A percentile compares a stretch with the other conserved stretches of the same genome.
Conservation (phyloP, 2,888 invertebrate species). For the Tolmerus cingulatus region DNA sequence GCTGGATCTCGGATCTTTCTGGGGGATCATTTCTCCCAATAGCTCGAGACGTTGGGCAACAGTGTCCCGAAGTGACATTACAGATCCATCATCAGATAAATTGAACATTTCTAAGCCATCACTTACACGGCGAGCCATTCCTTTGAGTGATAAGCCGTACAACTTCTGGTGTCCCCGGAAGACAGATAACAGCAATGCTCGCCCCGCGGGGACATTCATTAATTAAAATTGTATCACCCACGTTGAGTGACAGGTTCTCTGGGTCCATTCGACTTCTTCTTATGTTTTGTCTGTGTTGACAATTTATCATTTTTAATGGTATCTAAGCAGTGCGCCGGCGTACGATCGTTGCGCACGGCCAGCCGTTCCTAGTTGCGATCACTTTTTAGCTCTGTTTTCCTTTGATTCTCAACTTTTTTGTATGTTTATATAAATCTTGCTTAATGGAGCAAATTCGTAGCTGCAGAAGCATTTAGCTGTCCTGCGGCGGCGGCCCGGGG, state of each 20-base stretch:
- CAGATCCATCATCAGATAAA: conserved; percentile 23
- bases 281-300: conserved; percentile 38
- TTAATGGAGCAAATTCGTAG: conserved; percentile 40
- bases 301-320: conserved; percentile 44
- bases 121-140: conserved; percentile 9
- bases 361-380: not conserved
- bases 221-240: conserved; percentile 45
- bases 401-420: conserved; percentile 18
- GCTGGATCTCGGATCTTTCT: not conserved
- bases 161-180: conserved; percentile 12
- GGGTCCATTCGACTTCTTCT: conserved; percentile 19
- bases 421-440: conserved; percentile 32
- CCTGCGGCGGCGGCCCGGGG: not conserved
- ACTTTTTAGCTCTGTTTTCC: not conserved
- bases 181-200: conserved; percentile 26
- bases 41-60: not conserved
- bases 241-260: conserved; percentile 40
- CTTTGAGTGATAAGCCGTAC: conserved; percentile 23
- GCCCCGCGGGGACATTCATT: conserved; percentile 35
- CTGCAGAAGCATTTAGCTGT: conserved; percentile 5
- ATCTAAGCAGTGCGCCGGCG: not conserved
- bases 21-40: not conserved
- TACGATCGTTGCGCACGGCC: not conserved
- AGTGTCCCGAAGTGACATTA: conserved; percentile 11
- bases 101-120: conserved; percentile 25